phyloP scores from a whole-genome alignment of 2,797 vertebrate genomes.

The Nasua narica region DNA sequence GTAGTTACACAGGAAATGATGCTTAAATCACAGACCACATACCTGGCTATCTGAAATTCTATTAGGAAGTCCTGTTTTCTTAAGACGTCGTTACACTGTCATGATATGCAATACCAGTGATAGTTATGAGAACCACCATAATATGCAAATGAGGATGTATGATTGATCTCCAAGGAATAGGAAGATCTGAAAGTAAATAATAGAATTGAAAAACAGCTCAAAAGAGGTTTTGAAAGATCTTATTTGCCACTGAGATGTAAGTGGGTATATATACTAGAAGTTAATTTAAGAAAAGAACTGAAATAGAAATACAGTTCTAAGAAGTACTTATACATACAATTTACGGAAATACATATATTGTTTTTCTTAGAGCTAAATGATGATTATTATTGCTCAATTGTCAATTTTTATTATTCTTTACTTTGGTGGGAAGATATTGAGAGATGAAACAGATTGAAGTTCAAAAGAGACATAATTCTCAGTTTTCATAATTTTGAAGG shows the following conservation, averaged over 20 bases:
- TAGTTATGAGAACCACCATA: neutral
- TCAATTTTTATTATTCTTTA: neutral
- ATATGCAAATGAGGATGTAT: neutral
- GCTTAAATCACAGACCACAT: neutral
- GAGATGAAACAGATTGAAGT: neutral
- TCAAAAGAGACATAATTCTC: neutral
- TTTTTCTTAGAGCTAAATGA: neutral
- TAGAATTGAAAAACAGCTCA: neutral
- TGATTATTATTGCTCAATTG: neutral
- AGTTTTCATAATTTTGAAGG: neutral
- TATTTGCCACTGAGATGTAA: neutral
- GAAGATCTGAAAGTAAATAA: neutral
- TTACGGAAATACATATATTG: neutral
- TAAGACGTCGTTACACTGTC: neutral
- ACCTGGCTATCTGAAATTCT: neutral
- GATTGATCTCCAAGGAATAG: neutral
- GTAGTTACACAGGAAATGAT: neutral
- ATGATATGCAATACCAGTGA: neutral
- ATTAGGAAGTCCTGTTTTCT: neutral
- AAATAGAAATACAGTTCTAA: neutral
- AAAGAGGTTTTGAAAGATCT: neutral
- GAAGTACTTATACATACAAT: neutral
- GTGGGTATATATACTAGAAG: neutral
- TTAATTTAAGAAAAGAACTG: neutral
- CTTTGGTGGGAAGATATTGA: neutral